Conservation (phyloP, 35 echinoderm and acorn worm species). For the Patiria miniata region DNA sequence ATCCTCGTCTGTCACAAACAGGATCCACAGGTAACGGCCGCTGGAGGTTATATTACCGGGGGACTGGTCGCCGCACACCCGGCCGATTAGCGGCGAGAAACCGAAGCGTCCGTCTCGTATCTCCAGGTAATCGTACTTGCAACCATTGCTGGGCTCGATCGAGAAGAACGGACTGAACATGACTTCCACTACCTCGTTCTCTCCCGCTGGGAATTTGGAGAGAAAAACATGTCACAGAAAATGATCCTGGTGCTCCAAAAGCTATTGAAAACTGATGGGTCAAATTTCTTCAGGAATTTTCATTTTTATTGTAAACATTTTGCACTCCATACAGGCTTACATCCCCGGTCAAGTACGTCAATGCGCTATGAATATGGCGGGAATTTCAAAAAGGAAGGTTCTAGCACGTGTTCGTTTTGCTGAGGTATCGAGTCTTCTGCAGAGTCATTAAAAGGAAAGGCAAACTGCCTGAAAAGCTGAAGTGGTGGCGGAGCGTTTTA, state of each 20-base stretch:
- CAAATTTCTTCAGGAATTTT: neutral
- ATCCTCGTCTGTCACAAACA: slow-evolving; percentile 58
- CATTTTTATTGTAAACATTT: neutral
- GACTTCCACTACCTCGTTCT: slow-evolving; percentile 70
- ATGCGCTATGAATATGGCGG: too few relatives aligned
- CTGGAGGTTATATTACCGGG: slow-evolving; percentile 52
- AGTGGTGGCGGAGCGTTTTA: too few relatives aligned
- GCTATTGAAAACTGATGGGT: neutral
- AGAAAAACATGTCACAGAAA: neutral
- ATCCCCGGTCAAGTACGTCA: too few relatives aligned
- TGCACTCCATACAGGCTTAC: neutral
- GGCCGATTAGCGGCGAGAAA: slow-evolving; percentile 59
- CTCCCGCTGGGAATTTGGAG: slow-evolving; percentile 34
- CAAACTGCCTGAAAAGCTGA: too few relatives aligned
- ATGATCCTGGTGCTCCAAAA: too few relatives aligned
- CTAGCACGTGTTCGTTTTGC: too few relatives aligned
- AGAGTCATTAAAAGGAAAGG: too few relatives aligned
- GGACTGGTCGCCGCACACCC: slow-evolving; percentile 41
- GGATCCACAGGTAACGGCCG: slow-evolving; percentile 59
- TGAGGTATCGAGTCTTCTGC: too few relatives aligned
- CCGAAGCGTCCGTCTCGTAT: slow-evolving; percentile 74
- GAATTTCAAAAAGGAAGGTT: too few relatives aligned
- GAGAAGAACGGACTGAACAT: slow-evolving; percentile 46
- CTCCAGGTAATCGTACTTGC: slow-evolving; percentile 70
- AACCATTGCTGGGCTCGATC: slow-evolving; percentile 52